Evolutionary conservation across 2,797 vertebrate species (phyloP).

Genomic region (Calcarius lapponicus): DNA sequence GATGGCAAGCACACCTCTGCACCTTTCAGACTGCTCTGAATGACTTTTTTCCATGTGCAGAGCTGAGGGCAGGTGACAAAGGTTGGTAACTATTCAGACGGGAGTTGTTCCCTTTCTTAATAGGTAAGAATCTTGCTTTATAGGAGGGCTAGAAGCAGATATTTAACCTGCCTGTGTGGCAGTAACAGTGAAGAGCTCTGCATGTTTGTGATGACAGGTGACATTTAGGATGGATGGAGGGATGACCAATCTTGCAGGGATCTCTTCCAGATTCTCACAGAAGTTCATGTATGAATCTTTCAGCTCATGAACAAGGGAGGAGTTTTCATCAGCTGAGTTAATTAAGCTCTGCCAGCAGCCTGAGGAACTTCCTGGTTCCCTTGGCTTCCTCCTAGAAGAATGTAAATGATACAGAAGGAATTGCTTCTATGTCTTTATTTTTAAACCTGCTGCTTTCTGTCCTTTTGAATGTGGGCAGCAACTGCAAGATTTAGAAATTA

Average conservation of each 20-base stretch:
- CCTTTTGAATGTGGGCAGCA: neutral
- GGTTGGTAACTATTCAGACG: neutral
- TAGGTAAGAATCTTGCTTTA: neutral
- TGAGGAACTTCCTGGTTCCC: neutral
- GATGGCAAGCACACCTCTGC: neutral
- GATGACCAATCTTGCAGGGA: neutral
- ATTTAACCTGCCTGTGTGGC: neutral
- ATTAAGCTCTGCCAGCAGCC: neutral
- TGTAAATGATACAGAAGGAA: neutral
- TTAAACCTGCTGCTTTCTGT: neutral
- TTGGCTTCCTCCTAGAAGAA: neutral
- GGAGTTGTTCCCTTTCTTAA: neutral
- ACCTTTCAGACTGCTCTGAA: neutral
- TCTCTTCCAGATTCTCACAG: neutral
- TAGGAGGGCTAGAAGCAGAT: neutral
- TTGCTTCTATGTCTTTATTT: neutral
- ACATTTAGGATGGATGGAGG: neutral
- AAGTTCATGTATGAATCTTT: neutral
- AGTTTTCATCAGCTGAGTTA: neutral
- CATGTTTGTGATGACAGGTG: neutral
- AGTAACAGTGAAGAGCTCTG: neutral
- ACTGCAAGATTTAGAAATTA: neutral
- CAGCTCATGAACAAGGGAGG: neutral
- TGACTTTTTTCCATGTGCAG: neutral
- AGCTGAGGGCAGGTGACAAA: neutral